Evolutionary conservation across 2,797 vertebrate genomes (phyloP), one percentile per base, ranked within the genome.

Genomic region (Xerus rutilus): DNA sequence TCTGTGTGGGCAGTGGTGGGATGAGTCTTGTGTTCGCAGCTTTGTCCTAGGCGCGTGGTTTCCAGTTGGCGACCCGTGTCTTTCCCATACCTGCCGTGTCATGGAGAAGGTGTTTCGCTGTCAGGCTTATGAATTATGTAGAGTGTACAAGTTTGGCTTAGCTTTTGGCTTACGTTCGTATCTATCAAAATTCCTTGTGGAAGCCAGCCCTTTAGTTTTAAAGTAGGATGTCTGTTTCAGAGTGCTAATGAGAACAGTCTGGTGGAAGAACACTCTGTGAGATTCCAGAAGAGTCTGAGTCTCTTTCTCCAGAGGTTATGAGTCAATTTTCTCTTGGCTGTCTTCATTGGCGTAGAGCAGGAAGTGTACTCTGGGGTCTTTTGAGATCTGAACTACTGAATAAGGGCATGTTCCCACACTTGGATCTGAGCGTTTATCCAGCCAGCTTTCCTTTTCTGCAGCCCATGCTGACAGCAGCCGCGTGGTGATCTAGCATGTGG

Each of bases 191-290:
- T 85, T 88, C 64, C 47, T 89, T n/a, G 72, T 25, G 59, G 89
- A 96, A 73, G 49, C 81, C 74, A 81, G 67, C 20, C 57, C 49
- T 91, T 86, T 25, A 25, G 88, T 79, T 91, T 91, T 14, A 49
- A 93, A 88, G 73, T 43, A 62, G 78, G 70, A 28, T 86, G 76
- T 72, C 73, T 91, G 74, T 81, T 86, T 92, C 87, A 45, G 9
- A 94, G 82, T 67, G 95, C 92, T 96, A 93, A 93, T 65, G 28
- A 52, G 59, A 86, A 52, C 78, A 91, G 85, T 85, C 78, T 97
- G 96, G 86, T 35, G 35, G 87, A 35, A 94, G 90, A 90, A 78
- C 64, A 70, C 89, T 93, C 78, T 70, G 25, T 94, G 92, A 89
- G 88, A 83, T 95, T 93, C 95, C 64, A 35, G 49, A 92, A 73